Percentiles rank a stretch among this genome's conserved stretches.
Evolutionary conservation across 2,888 invertebrate species (phyloP).

Genomic region (Leptopilina drosophilae): DNA sequence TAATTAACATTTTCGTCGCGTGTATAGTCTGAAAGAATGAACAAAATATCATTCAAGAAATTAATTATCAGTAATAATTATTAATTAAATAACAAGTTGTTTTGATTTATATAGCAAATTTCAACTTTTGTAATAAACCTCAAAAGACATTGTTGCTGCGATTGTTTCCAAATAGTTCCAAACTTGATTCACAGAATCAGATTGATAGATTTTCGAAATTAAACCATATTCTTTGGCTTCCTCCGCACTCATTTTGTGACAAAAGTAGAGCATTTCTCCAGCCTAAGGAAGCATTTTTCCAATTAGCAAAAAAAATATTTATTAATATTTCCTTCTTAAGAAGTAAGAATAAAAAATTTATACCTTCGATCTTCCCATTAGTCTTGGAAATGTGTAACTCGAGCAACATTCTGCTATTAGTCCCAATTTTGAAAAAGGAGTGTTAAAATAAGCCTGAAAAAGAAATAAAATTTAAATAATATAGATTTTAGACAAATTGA

Average conservation of each 20-base stretch:
- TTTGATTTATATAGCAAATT: not conserved
- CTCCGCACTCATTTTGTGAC: constrained; percentile 86
- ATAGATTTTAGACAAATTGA: not conserved
- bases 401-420: constrained; percentile 94
- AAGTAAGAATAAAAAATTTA: too few relatives aligned
- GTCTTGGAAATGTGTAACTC: constrained; percentile 88
- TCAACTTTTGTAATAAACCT: constrained; percentile 55
- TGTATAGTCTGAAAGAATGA: constrained; percentile 79
- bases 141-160: constrained; percentile 57
- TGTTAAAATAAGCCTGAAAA: constrained; percentile 88
- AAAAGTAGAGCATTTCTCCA: constrained; percentile 82
- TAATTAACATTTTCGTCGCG: constrained; percentile 85
- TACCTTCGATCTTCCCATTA: constrained; percentile 90
- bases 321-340: not conserved
- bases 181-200: constrained; percentile 79
- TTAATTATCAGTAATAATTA: not conserved
- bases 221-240: constrained; percentile 90
- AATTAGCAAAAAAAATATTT: not conserved
- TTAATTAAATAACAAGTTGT: not conserved
- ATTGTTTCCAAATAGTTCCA: constrained; percentile 61
- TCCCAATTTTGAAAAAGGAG: constrained; percentile 92
- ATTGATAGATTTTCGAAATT: constrained; percentile 87
- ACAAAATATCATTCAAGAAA: not conserved
- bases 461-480: not conserved
- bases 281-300: constrained; percentile 75